Conservation (phyloP, 92 coral and sea anemone species). For the Actinernus sp. region DNA sequence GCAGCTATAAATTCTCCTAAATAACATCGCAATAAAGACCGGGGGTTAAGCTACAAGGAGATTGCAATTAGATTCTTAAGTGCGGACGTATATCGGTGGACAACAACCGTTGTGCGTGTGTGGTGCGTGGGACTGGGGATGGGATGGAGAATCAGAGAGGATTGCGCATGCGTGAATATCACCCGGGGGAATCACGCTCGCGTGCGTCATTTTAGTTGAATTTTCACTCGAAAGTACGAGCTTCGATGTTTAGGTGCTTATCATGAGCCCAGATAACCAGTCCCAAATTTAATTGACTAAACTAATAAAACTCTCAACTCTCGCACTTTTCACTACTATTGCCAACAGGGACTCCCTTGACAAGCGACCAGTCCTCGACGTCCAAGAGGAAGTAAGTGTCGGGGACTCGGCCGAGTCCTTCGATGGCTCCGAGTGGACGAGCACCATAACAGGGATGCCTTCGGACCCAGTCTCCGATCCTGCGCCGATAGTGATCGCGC, state of each 20-base stretch:
- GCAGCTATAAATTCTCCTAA: background rate
- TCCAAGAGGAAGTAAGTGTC: constrained; percentile 58
- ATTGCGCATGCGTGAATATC: too few relatives aligned
- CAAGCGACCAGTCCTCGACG: constrained; percentile 55
- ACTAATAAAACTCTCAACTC: too few relatives aligned
- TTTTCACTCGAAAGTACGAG: too few relatives aligned
- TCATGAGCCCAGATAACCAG: background rate
- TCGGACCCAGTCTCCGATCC: constrained; percentile 36
- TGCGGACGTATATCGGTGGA: too few relatives aligned
- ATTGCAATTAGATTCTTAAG: too few relatives aligned
- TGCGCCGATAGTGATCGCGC: constrained; percentile 2
- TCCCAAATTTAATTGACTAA: constrained; percentile 9
- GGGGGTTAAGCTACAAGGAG: too few relatives aligned
- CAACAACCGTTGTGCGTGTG: too few relatives aligned
- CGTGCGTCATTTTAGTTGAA: too few relatives aligned
- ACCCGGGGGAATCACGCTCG: too few relatives aligned
- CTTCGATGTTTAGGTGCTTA: too few relatives aligned
- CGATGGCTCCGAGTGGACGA: constrained; percentile 53
- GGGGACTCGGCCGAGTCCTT: constrained; percentile 51
- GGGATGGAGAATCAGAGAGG: background rate
- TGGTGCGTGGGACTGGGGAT: too few relatives aligned
- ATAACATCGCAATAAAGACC: background rate
- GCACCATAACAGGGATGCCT: constrained; percentile 45
- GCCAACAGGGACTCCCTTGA: constrained; percentile 30
- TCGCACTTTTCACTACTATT: too few relatives aligned